Evolutionary conservation across 2,113 vertebrate species (phyloP).

Genomic region (Pao palembangensis): DNA sequence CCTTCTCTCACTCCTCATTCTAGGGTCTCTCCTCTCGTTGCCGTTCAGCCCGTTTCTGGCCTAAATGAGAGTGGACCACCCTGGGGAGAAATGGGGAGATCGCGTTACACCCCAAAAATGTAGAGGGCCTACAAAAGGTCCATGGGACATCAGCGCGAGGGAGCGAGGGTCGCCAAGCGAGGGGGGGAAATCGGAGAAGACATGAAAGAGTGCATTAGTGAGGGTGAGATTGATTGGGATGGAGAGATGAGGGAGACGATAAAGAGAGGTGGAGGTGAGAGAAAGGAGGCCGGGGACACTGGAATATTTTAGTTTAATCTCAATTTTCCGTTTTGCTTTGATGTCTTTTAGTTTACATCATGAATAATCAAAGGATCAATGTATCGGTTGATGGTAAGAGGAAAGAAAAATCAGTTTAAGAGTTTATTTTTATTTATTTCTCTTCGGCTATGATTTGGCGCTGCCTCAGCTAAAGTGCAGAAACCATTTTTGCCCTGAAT

Average conservation of each 20-base stretch:
- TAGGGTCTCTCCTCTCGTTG: conserved; percentile 61
- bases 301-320: not conserved
- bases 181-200: conserved; percentile 94
- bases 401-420: too few species aligned
- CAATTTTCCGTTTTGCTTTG: too few species aligned
- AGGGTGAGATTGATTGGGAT: conserved; percentile 75
- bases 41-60: conserved; percentile 81
- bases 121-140: conserved; percentile 94
- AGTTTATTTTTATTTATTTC: too few species aligned
- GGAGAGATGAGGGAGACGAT: conserved; percentile 68
- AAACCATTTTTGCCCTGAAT: not conserved
- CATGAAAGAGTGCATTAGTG: conserved; percentile 93
- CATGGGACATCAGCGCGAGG: conserved; percentile 93
- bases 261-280: conserved; percentile 63
- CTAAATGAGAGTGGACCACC: conserved; percentile 93
- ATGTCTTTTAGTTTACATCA: too few species aligned
- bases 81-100: conserved; percentile 83
- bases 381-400: too few species aligned
- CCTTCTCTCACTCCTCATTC: conserved; percentile 24
- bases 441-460: not conserved
- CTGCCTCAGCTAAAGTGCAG: not conserved
- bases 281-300: conserved; percentile 20
- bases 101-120: conserved; percentile 94
- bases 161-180: conserved; percentile 82
- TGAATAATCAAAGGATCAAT: not conserved